These are phyloP conservation scores for Copsychus sechellarum DNA, from an alignment of 2,113 vertebrate genomes.

Conservation along the genomic window DNA sequence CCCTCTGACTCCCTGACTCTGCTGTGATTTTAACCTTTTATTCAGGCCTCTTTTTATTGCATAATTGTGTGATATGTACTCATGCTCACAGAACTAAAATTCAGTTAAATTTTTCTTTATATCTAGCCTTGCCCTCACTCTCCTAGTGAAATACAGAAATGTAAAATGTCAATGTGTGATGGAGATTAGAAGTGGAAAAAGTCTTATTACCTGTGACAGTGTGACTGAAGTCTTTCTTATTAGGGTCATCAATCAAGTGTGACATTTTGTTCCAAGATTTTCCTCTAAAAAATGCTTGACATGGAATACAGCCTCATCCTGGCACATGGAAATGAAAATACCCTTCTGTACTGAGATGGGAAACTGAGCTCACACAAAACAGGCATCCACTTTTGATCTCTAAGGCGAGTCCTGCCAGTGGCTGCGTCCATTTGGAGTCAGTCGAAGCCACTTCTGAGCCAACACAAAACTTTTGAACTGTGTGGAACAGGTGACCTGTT, in stretches of 20 bases:
- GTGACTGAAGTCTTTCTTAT: conserved; percentile 17
- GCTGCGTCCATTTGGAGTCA: not conserved
- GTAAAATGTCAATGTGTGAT: not conserved
- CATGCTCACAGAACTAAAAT: not conserved
- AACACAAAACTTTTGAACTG: not conserved
- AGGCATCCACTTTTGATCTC: not conserved
- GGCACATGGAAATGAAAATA: not conserved
- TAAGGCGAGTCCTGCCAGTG: not conserved
- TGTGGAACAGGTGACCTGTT: not conserved
- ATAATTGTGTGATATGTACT: not conserved
- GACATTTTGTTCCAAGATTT: conserved; percentile 4
- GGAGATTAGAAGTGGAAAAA: not conserved
- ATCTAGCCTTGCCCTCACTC: not conserved
- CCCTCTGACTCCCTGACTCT: not conserved
- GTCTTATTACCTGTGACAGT: conserved; percentile 4
- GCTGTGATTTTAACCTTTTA: not conserved
- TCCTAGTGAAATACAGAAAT: not conserved
- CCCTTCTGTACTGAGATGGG: not conserved
- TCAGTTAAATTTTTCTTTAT: not conserved
- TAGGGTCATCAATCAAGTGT: not conserved
- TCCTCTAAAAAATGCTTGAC: not conserved
- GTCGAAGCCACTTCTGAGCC: not conserved
- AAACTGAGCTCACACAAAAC: not conserved
- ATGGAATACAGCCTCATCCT: not conserved
- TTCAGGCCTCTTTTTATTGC: not conserved